Evolutionary conservation across 2,888 invertebrate species (phyloP).

Genomic region (Chymomyza caudatula): DNA sequence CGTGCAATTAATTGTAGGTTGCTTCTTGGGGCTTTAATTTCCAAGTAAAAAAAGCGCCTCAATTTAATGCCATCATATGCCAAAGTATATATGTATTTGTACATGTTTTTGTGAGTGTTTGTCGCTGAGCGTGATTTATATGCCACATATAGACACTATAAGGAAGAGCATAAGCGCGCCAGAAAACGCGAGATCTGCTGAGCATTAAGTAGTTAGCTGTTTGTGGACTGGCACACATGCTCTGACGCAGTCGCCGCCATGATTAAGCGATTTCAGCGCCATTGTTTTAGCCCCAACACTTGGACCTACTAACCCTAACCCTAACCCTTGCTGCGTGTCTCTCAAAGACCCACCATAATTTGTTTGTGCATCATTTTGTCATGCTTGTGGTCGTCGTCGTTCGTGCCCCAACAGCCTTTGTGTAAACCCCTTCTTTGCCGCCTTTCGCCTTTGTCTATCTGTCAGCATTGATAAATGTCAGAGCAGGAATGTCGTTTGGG

Average conservation of each 20-base stretch:
- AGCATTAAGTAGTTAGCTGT: constrained; percentile 6
- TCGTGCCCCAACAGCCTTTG: neutral
- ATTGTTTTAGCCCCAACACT: constrained; percentile 53
- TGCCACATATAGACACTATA: constrained; percentile 32
- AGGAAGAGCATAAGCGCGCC: neutral
- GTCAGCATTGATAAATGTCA: constrained; percentile 70
- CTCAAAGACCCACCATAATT: constrained; percentile 39
- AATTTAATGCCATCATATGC: neutral
- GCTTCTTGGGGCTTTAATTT: constrained; percentile 32
- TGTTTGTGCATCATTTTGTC: constrained; percentile 66
- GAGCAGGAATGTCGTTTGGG: constrained; percentile 28
- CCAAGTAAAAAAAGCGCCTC: neutral
- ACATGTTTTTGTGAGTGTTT: neutral
- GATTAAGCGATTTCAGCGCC: constrained; percentile 75
- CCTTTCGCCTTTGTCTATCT: constrained; percentile 56
- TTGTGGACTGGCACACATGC: constrained; percentile 44
- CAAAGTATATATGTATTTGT: neutral
- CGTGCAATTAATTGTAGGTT: constrained; percentile 57
- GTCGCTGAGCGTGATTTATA: constrained; percentile 57
- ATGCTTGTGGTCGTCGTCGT: constrained; percentile 48
- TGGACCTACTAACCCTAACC: constrained; percentile 17
- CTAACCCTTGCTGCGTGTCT: neutral
- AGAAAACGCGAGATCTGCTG: neutral
- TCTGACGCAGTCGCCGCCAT: constrained; percentile 60
- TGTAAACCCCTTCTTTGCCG: constrained; percentile 14